phyloP scores from a whole-genome alignment of 2,888 invertebrate genomes.

The Apeira syringaria region DNA sequence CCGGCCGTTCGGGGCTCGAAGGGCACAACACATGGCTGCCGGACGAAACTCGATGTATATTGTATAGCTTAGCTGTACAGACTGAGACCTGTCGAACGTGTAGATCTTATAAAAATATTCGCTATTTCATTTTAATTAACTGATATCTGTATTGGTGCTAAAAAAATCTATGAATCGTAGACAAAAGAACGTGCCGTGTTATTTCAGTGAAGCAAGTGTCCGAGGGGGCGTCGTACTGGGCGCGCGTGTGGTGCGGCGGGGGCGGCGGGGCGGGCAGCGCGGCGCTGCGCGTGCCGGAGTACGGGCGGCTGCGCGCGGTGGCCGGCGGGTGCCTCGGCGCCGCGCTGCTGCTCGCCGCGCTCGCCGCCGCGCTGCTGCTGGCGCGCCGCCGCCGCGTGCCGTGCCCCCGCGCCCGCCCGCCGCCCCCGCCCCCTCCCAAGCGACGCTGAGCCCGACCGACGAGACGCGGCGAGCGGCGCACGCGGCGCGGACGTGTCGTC shows the following conservation, averaged over 20 bases:
- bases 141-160: no score
- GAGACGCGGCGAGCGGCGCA: neutral
- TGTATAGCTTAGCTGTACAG: no score
- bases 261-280: constrained; percentile 87
- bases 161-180: neutral
- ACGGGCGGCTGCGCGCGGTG: constrained; percentile 87
- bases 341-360: constrained; percentile 86
- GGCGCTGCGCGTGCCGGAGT: constrained; percentile 87
- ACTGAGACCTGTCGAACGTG: no score
- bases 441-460: neutral
- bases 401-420: constrained; percentile 34
- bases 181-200: neutral
- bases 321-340: constrained; percentile 89
- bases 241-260: constrained; percentile 90
- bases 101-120: no score
- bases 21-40: neutral
- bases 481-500: neutral
- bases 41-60: no score
- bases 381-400: constrained; percentile 47
- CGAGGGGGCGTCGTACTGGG: constrained; percentile 89
- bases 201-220: constrained; percentile 86
- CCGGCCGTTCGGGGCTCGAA: no score
- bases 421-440: constrained; percentile 1
- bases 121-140: no score
- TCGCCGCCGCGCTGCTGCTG: constrained; percentile 83